Evolutionary conservation across 37 sponge, comb jelly and placozoan species (phyloP), one percentile per base, ranked within the genome.

Genomic region (Halichondria panicea): DNA sequence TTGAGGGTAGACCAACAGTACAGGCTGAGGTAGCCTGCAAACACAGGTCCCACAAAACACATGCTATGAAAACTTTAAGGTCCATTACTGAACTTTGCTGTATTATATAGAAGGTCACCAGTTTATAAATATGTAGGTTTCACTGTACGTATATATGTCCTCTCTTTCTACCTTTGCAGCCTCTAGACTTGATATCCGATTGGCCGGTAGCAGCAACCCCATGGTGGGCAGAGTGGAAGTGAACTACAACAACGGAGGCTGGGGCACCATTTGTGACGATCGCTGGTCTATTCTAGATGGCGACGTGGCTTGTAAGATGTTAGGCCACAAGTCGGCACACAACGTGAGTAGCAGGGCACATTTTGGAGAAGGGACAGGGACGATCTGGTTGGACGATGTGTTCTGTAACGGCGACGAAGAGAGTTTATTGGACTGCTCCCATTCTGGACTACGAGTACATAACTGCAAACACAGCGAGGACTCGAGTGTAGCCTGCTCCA

Each of bases 201-300:
- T 80, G 13, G 34, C 19, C 19, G 81, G 81, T 37, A 50, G 35
- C 30, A 27, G 44, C 0, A 33, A 25, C 33, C 18, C 59, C 28
- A 22, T n/a, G 19, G 33, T 8, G 0, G 78, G 85, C 13, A 72
- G 89, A 24, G 75, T 89, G 66, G 86, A 88, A 34, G 68, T 89
- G 25, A 77, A 82, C 71, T 89, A 73, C 72, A 78, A 82, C 34
- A 69, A 70, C n/a, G 28, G 43, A 31, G 73, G 73, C 58, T 84
- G 89, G 89, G 89, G 86, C 34, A 83, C 79, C 15, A 45, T 89
- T n/a, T 84, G 86, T 66, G 80, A 77, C 28, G 75, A 86, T 36
- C 7, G 3, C 39, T 85, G 91, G 91, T 35, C 34, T 45, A 38
- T 84, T 1, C 5, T 7, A 12, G 81, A 79, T 85, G 76, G 82